Base-by-base conservation (phyloP, 2,888 invertebrate species). In the Bellardia pandia region DNA sequence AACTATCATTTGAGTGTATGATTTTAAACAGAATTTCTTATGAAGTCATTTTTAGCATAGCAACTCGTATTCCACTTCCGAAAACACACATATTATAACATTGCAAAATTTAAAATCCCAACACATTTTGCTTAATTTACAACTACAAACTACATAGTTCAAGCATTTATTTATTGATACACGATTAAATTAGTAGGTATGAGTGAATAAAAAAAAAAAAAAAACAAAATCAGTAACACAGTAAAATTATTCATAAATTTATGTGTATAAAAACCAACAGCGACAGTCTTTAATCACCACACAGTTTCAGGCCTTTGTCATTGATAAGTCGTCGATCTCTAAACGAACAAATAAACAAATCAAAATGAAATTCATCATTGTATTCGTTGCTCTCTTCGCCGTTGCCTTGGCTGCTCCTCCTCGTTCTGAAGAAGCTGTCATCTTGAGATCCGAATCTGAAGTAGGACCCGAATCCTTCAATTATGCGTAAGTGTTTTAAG, bases 381-480 rank as follows among this genome's bases (percentile, higher is more conserved):
- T 91, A 56, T 90, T 92, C 89, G 91, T 91, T 90, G 91, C 90
- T 60, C 86, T 90, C 33, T 88, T 91, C 82, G 91, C 91, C 62
- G 89, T 91, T 82, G 91, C 90, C 37, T 84, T 91, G 56, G 90
- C 91, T 58, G 90, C 89, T 62, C 88, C 89, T 62, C 88, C 88
- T 23, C 86, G 89, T 86, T 64, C 83, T 3, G 89, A 87, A 56
- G 89, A 90, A 11, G 95, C 95, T 2, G 94, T 94, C 89, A 93
- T 95, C 84, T 78, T 95, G 64, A 94, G 94, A 82, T 95, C 95
- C 89, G 95, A 95, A 48, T 93, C 93, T 85, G 94, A 95, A 90
- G 89, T 90, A 45, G 89, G 89, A 11, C 88, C 89, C 33, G 89
- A 89, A 86, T 88, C 88, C 78, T 90, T 95, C 90, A 93, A 94